Percentiles rank a stretch among this genome's conserved stretches.
phyloP scores from a whole-genome alignment of 2,888 invertebrate species.

The Idaea straminata region DNA sequence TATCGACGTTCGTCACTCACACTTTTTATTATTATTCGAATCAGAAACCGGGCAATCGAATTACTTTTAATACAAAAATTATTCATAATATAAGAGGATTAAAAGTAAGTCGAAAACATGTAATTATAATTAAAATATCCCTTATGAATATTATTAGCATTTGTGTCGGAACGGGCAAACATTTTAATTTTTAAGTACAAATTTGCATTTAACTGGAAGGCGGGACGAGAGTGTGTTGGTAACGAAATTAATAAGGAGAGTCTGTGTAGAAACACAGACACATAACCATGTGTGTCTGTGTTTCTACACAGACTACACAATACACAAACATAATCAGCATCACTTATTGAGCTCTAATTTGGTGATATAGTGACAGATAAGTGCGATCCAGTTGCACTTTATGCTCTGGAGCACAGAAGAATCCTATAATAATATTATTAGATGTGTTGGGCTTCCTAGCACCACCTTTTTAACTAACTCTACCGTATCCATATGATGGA shows the following conservation, averaged over 20 bases:
- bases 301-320: no score
- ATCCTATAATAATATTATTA: no score
- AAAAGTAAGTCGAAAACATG: slow-evolving; percentile 47
- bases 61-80: slow-evolving; percentile 43
- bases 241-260: slow-evolving; percentile 5
- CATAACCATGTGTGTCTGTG: not conserved
- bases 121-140: slow-evolving; percentile 65
- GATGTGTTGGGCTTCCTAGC: no score
- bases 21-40: not conserved
- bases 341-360: no score
- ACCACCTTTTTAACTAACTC: no score
- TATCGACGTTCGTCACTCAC: not conserved
- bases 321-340: no score
- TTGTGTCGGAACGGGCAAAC: slow-evolving; percentile 38
- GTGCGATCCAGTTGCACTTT: no score
- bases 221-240: not conserved
- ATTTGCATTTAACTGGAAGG: slow-evolving; percentile 49
- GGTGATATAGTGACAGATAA: no score
- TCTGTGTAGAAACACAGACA: not conserved
- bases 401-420: no score
- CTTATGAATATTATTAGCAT: slow-evolving; percentile 52
- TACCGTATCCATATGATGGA: no score
- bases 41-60: slow-evolving; percentile 8
- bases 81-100: slow-evolving; percentile 48
- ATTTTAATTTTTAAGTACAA: slow-evolving; percentile 56